Evolutionary conservation across 2,113 vertebrate species (phyloP), one percentile per base, ranked within the genome.

Genomic region (Kobus ellipsiprymnus): DNA sequence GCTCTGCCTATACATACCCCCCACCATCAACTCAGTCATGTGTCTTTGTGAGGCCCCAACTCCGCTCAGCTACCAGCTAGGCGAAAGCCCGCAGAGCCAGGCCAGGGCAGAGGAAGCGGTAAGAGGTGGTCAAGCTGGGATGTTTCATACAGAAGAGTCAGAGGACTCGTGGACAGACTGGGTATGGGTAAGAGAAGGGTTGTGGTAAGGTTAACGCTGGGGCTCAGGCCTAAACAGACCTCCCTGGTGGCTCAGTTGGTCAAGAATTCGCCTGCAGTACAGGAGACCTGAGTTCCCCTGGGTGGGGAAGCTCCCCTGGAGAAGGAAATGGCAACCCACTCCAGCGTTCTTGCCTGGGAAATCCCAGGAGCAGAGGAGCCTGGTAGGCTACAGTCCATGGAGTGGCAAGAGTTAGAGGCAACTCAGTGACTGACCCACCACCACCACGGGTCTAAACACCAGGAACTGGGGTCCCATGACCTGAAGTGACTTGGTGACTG

Each of bases 11-110:
- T 17, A 55, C n/a, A n/a, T 48, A 46, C 52, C 52, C 21, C 2
- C 2, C 36, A 50, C 44, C 64, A 7, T 59, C 54, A 16, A 33
- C 14, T 25, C 71, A 23, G 40, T 25, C 52, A 7, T 19, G n/a
- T 16, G 13, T 55, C 23, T 83, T 83, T 23, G 13, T 27, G 52
- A 44, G 21, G 93, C 27, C 25, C n/a, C 14, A 7, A 12, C 44
- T 19, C 44, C 6, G 13, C 13, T 19, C 1, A 0, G 36, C 27
- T 17, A 3, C n/a, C n/a, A 48, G 7, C 77, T 33, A 25, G 29
- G 59, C 0, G 0, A 36, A 64, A 52, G 86, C 23, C 14, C 0
- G 1, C 21, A 27, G 46, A 62, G n/a, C 7, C 0, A 5, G 86
- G 62, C 48, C 15, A 6, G 11, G 27, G 50, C 64, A 71, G 64